Evolutionary conservation across 2,113 vertebrate genomes (phyloP), one percentile per base, ranked within the genome.

Genomic region (Sorex araneus): DNA sequence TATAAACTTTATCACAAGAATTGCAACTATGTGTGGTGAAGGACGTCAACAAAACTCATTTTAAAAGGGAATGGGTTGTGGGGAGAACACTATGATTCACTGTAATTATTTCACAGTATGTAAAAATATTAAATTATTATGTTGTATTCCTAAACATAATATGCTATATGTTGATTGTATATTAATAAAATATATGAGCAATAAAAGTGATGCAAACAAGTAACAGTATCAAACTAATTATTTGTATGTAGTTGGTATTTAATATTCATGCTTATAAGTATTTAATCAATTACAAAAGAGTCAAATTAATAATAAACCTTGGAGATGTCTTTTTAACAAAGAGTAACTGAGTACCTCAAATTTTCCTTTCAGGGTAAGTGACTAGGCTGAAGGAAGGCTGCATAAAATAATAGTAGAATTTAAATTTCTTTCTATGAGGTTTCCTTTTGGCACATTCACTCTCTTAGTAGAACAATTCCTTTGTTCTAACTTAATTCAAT

Each of bases 291-390:
- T 12, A 70, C n/a, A 69, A 91, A 89, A 40, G 21, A 78, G 21
- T 75, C 76, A 80, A 4, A 6, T 76, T 50, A 80, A 43, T 32
- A 32, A 84, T 47, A 15, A 76, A 50, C 3, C 28, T 54, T 45
- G 34, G 3, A 66, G 27, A 74, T 77, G 92, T 93, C 23, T 71
- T 79, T 6, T 81, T 73, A 84, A 73, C 28, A 84, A 76, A 81
- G 15, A 81, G 2, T 80, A 19, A 76, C n/a, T 71, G n/a, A 94
- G 36, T 13, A 81, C 5, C 3, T 32, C 28, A 84, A 75, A 27
- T 63, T 89, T 34, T 27, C 27, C 3, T 89, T 89, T 89, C 40
- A 50, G 18, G n/a, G 40, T 76, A 43, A 54, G 66, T 32, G 64
- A 64, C 5, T 40, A 45, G 4, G 8, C 70, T 70, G n/a, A 71